A percentile compares a stretch with the other conserved stretches of the same genome.
Evolutionary conservation across 37 sponge, comb jelly and placozoan species (phyloP).

Genomic region (Theonella swinhoei): DNA sequence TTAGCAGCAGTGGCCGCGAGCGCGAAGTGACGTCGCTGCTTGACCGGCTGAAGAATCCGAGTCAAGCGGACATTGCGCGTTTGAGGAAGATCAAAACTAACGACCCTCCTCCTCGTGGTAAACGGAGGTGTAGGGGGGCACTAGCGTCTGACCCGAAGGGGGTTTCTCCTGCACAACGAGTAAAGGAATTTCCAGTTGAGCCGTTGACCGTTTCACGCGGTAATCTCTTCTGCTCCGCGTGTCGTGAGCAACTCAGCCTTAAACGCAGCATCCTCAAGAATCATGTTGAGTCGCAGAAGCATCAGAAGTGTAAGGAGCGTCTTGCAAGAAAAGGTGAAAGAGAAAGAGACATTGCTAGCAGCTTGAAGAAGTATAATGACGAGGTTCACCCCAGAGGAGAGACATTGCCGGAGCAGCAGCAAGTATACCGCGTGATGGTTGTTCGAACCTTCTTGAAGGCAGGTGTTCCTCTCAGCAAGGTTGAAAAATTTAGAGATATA

Average conservation of each 20-base stretch:
- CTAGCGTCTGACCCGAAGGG: slow-evolving; percentile 6
- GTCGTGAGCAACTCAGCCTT: slow-evolving; percentile 1
- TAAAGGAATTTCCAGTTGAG: not conserved
- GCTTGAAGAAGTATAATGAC: not conserved
- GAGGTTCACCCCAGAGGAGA: slow-evolving; percentile 2
- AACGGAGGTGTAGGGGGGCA: too few species aligned
- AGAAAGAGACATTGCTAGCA: not conserved
- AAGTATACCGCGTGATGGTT: not conserved
- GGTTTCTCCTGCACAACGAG: not conserved
- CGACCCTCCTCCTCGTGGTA: too few species aligned
- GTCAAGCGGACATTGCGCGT: too few species aligned
- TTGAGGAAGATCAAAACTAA: too few species aligned
- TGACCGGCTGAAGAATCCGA: too few species aligned
- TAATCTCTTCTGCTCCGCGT: not conserved
- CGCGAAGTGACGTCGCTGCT: too few species aligned
- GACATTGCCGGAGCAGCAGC: too few species aligned
- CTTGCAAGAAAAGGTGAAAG: not conserved
- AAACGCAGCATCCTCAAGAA: not conserved
- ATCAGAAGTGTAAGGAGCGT: not conserved
- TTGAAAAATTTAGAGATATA: not conserved
- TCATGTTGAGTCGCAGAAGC: slow-evolving; percentile 14
- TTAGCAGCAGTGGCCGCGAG: too few species aligned
- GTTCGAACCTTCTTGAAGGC: not conserved
- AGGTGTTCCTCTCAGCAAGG: too few species aligned
- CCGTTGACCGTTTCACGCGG: not conserved